Conservation (phyloP, 2,888 invertebrate genomes). For the Drosophila lacicola region DNA sequence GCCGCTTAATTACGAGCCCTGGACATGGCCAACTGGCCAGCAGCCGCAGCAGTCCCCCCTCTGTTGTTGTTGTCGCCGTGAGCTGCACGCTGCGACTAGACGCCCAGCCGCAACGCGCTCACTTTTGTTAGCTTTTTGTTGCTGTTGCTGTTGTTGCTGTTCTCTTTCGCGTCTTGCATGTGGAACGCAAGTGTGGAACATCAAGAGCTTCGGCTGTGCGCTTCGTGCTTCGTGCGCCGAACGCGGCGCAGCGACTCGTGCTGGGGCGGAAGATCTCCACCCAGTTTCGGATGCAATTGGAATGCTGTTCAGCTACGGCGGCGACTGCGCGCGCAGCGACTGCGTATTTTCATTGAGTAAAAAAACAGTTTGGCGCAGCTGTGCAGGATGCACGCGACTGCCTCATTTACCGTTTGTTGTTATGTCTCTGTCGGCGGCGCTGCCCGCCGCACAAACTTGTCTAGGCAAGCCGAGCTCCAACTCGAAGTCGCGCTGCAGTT, state of each 20-base stretch:
- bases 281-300: conserved; percentile 83
- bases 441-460: conserved; percentile 62
- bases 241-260: conserved; percentile 45
- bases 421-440: conserved; percentile 47
- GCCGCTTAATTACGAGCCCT: conserved; percentile 63
- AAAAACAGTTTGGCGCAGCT: conserved; percentile 55
- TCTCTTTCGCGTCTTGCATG: conserved; percentile 25
- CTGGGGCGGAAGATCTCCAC: conserved; percentile 83
- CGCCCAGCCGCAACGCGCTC: conserved; percentile 52
- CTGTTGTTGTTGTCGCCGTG: conserved; percentile 42
- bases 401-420: conserved; percentile 74
- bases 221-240: conserved; percentile 29
- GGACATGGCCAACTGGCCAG: conserved; percentile 40
- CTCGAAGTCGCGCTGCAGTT: conserved; percentile 13
- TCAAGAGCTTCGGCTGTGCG: conserved; percentile 37
- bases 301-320: conserved; percentile 67
- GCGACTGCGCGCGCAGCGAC: conserved; percentile 43
- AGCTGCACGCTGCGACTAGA: conserved; percentile 59
- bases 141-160: not conserved
- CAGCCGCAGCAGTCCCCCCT: conserved; percentile 3
- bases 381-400: conserved; percentile 71
- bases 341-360: conserved; percentile 80
- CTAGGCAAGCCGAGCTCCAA: conserved; percentile 56
- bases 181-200: conserved; percentile 66
- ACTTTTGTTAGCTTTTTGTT: conserved; percentile 61